These are phyloP conservation scores for Archips xylosteana DNA, from an alignment of 2,888 invertebrate genomes.

Conservation along the genomic window DNA sequence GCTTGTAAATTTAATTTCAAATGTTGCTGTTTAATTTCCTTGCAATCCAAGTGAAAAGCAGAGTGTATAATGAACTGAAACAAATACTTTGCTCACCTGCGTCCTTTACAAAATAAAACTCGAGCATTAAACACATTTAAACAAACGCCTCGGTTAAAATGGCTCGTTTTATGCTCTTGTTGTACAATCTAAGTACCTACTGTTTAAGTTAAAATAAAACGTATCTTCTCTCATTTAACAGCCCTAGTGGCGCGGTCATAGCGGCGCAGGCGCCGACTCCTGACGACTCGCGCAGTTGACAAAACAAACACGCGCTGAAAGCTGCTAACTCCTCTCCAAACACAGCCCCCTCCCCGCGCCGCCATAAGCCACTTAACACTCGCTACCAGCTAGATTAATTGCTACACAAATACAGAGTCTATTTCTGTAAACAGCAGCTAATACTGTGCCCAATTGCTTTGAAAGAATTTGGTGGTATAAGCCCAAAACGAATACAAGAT, in stretches of 20 bases:
- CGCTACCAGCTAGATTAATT: conserved; percentile 39
- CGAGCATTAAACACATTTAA: too few relatives aligned
- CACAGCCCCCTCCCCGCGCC: conserved; percentile 38
- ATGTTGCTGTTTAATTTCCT: too few relatives aligned
- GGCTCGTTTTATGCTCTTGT: too few relatives aligned
- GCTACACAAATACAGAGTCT: conserved; percentile 41
- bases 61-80: too few relatives aligned
- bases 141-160: too few relatives aligned
- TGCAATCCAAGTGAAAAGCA: too few relatives aligned
- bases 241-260: conserved; percentile 19
- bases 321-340: conserved; percentile 48
- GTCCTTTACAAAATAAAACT: too few relatives aligned
- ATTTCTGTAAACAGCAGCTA: conserved; percentile 35
- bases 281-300: conserved; percentile 32
- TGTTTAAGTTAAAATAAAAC: too few relatives aligned
- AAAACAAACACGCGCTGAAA: conserved; percentile 42
- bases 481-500: conserved; percentile 15
- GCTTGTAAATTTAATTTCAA: too few relatives aligned
- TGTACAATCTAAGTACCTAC: too few relatives aligned
- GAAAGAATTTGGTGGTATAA: conserved; percentile 37
- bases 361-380: conserved; percentile 40
- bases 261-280: conserved; percentile 30
- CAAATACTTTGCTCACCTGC: too few relatives aligned
- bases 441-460: conserved; percentile 35
- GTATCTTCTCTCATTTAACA: not conserved